phyloP scores from a whole-genome alignment of 2,888 invertebrate species.

The Hipparchia sbordonii region DNA sequence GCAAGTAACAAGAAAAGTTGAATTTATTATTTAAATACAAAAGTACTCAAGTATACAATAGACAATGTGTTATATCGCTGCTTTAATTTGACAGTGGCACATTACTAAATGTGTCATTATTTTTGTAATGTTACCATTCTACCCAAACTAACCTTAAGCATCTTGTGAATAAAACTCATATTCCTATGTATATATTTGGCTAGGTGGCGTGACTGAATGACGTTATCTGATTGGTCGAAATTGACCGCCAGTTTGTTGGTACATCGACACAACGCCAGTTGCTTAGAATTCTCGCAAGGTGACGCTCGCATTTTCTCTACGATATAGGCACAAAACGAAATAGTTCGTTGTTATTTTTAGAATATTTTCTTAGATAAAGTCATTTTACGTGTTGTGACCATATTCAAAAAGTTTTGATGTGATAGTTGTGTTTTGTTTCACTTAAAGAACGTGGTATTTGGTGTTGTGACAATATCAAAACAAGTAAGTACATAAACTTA shows the following conservation, averaged over 20 bases:
- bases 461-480: no score
- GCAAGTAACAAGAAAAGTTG: no score
- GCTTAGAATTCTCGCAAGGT: not conserved
- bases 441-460: no score
- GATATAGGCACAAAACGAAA: not conserved
- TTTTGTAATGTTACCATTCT: conserved; percentile 1
- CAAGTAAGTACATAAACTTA: not conserved
- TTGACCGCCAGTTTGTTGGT: conserved; percentile 10
- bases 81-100: conserved; percentile 11
- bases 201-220: conserved; percentile 13
- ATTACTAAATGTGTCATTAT: conserved; percentile 2
- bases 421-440: not conserved
- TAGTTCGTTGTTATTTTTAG: not conserved
- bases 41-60: no score
- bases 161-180: conserved; percentile 10
- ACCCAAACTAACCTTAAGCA: not conserved
- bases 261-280: conserved; percentile 9
- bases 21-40: no score
- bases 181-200: conserved; percentile 11
- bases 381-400: conserved; percentile 6
- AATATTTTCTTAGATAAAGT: conserved; percentile 2
- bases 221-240: conserved; percentile 16
- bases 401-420: conserved; percentile 6
- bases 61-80: not conserved
- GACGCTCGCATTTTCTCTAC: not conserved